phyloP scores from a whole-genome alignment of 2,113 vertebrate genomes.

The Silurus asotus region DNA sequence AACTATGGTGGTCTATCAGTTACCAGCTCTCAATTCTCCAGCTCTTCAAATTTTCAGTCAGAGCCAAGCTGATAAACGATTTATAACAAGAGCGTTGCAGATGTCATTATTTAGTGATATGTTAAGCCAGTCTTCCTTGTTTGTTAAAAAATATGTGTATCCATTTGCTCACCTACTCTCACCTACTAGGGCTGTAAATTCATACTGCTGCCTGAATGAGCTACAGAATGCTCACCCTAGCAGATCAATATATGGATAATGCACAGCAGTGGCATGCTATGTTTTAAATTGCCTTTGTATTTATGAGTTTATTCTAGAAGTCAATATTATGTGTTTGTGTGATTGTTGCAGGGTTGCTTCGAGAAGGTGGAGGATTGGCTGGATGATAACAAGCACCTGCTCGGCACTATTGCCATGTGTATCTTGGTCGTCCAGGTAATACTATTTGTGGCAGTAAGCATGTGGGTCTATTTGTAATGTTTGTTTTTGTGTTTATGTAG shows the following conservation, averaged over 20 bases:
- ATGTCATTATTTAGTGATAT: not conserved
- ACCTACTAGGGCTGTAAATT: not conserved
- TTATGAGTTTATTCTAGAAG: conserved; percentile 2
- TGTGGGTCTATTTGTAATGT: conserved; percentile 37
- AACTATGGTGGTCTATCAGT: conserved; percentile 10
- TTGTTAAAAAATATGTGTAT: not conserved
- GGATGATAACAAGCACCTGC: conserved; percentile 90
- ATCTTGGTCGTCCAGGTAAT: conserved; percentile 92
- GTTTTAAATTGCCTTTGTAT: conserved; percentile 1
- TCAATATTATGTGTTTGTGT: conserved; percentile 12
- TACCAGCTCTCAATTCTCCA: not conserved
- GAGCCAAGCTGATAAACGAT: not conserved
- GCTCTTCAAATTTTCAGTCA: not conserved
- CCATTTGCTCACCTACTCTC: not conserved
- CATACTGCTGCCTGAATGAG: not conserved
- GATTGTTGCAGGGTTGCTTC: conserved; percentile 84
- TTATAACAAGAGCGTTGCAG: not conserved
- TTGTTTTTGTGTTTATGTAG: conserved; percentile 17
- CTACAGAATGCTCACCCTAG: not conserved
- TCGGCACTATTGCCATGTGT: conserved; percentile 90
- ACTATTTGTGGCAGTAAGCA: conserved; percentile 24
- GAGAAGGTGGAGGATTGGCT: conserved; percentile 92
- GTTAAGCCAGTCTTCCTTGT: not conserved
- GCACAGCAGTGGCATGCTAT: not conserved
- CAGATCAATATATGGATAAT: conserved; percentile 7